A percentile compares a stretch with the other conserved stretches of the same genome.
These are phyloP conservation scores for Muntiacus reevesi DNA, from an alignment of 2,113 vertebrate species.

Conservation along the genomic window DNA sequence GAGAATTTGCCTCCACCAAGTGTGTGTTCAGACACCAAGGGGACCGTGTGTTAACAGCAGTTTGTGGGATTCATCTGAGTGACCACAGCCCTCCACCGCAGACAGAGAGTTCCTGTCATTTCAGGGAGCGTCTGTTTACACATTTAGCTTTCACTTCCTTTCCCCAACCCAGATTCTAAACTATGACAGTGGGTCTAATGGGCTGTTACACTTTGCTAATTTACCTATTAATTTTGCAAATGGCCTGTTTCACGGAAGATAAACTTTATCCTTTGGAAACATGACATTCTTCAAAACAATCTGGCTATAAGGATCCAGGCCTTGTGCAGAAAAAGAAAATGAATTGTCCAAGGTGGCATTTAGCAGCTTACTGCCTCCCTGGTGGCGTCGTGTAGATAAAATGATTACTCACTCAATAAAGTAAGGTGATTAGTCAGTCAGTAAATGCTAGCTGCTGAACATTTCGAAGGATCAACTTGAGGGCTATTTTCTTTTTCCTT, in stretches of 20 bases:
- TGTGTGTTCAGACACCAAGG: not conserved
- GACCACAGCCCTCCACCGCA: constrained; percentile 57
- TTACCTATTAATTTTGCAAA: constrained; percentile 82
- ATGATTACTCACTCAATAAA: constrained; percentile 54
- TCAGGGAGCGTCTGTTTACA: constrained; percentile 65
- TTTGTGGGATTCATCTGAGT: constrained; percentile 57
- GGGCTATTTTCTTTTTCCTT: not conserved
- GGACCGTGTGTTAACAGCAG: constrained; percentile 48
- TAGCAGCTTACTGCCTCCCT: constrained; percentile 49
- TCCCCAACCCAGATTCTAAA: constrained; percentile 65
- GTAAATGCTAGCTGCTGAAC: constrained; percentile 31
- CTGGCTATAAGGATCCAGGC: constrained; percentile 55
- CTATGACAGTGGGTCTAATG: constrained; percentile 73
- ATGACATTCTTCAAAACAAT: constrained; percentile 68
- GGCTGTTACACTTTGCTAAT: constrained; percentile 79
- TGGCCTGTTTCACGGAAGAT: constrained; percentile 78
- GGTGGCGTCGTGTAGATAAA: not conserved
- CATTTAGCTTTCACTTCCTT: constrained; percentile 72
- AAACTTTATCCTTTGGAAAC: constrained; percentile 77
- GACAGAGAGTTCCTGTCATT: constrained; percentile 67
- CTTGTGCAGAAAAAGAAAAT: constrained; percentile 51
- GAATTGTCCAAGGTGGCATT: constrained; percentile 62
- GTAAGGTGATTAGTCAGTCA: not conserved
- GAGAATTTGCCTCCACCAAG: not conserved
- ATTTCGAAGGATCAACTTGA: constrained; percentile 43